A percentile compares a stretch with the other conserved stretches of the same genome.
These are phyloP conservation scores for Drosophila subobscura DNA, from an alignment of 1,140 invertebrate genomes.

Conservation along the genomic window DNA sequence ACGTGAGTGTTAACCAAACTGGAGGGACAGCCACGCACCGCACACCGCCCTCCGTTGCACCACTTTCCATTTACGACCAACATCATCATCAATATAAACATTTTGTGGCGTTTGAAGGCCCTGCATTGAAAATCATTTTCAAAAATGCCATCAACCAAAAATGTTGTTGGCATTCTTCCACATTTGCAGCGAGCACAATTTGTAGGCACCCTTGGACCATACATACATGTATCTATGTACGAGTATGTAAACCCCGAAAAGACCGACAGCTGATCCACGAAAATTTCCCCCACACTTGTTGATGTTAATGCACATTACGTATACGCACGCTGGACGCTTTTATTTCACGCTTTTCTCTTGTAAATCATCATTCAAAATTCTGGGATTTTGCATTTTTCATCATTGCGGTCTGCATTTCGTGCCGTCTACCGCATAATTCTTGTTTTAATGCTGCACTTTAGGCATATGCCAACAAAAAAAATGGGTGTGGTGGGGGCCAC, in stretches of 20 bases:
- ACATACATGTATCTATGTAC: too few species aligned
- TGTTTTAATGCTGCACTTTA: slow-evolving; percentile 51
- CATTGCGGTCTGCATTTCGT: slow-evolving; percentile 21
- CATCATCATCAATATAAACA: slow-evolving; percentile 20
- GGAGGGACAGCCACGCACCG: background rate
- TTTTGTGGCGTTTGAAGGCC: slow-evolving; percentile 26
- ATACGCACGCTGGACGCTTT: slow-evolving; percentile 51
- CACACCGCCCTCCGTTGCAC: slow-evolving; percentile 6
- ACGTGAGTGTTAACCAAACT: slow-evolving; percentile 33
- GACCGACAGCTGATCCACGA: slow-evolving; percentile 7
- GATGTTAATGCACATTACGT: slow-evolving; percentile 63
- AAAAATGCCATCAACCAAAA: slow-evolving; percentile 41
- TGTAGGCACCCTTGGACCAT: background rate
- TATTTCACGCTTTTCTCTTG: slow-evolving; percentile 17
- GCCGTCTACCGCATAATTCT: slow-evolving; percentile 51
- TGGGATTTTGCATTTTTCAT: slow-evolving; percentile 6
- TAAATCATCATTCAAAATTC: too few species aligned
- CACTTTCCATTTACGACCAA: slow-evolving; percentile 9
- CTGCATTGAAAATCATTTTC: slow-evolving; percentile 40
- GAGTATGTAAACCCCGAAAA: background rate
- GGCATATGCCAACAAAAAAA: slow-evolving; percentile 35
- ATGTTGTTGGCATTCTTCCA: slow-evolving; percentile 42
- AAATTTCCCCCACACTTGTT: slow-evolving; percentile 54
- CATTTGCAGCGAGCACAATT: slow-evolving; percentile 15
- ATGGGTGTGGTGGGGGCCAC: background rate